Evolutionary conservation across 2,797 vertebrate genomes (phyloP).

Genomic region (Sebastes minor): DNA sequence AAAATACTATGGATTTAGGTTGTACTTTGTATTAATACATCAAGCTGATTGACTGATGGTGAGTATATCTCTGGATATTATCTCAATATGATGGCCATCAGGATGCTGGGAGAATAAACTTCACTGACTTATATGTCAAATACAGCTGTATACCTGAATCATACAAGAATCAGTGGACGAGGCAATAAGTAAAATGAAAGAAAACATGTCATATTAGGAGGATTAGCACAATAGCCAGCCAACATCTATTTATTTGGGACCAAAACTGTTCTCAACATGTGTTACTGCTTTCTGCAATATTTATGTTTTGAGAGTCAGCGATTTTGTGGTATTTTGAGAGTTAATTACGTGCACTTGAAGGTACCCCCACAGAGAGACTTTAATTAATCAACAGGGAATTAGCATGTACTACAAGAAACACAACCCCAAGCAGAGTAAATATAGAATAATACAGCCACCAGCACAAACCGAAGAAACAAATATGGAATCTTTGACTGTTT

Average conservation of each 20-base stretch:
- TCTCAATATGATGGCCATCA: conserved; percentile 14
- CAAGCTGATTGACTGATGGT: conserved; percentile 20
- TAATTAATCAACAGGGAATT: conserved; percentile 61
- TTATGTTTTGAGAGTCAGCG: conserved; percentile 25
- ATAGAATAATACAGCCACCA: conserved; percentile 23
- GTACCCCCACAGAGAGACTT: conserved; percentile 23
- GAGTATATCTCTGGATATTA: neutral
- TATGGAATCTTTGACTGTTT: neutral
- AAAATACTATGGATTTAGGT: conserved; percentile 25
- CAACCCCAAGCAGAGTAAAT: conserved; percentile 20
- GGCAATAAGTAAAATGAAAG: conserved; percentile 7
- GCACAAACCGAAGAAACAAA: conserved; percentile 9
- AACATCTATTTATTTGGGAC: conserved; percentile 9
- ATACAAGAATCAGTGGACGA: neutral
- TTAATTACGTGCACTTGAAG: conserved; percentile 51
- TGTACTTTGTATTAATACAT: conserved; percentile 17
- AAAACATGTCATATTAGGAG: neutral
- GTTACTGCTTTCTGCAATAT: conserved; percentile 10
- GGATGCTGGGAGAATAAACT: neutral
- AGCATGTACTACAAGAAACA: conserved; percentile 33
- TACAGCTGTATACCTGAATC: neutral
- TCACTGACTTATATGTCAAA: neutral
- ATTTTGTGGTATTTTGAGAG: conserved; percentile 18
- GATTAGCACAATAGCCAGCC: neutral
- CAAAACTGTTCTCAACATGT: conserved; percentile 10